Evolutionary conservation across 2,113 vertebrate genomes (phyloP), one percentile per base, ranked within the genome.

Genomic region (Ptyas mucosa): DNA sequence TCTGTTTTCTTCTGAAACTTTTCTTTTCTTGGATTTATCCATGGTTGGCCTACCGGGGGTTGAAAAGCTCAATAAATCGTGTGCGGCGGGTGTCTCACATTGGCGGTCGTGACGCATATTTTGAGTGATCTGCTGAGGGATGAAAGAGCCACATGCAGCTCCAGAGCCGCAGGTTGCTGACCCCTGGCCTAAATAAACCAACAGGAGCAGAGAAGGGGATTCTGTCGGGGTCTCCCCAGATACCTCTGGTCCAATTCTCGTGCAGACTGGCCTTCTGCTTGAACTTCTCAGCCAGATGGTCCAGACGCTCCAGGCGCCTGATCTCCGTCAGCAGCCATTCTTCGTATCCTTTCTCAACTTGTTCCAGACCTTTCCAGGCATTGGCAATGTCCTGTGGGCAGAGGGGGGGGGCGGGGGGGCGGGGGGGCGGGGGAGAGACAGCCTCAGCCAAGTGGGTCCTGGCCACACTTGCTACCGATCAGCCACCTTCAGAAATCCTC

Each of bases 291-390:
- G 99, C 98, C 97, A 99, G 97, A 94, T 99, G 99, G 89, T 99
- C 98, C 2, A 99, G 97, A 93, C 98, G 98, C 97, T 99, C 98
- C 96, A 99, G 97, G 55, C 98, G 98, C 75, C 98, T 97, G 96
- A 99, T 99, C 98, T 99, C 99, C 0, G 98, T 98, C 89, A 99
- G 98, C 94, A 99, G 98, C 99, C 98, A 99, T 95, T 99, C 99
- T 96, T 99, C 99, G 1, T 99, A 99, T 90, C 99, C 98, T 94
- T 98, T 99, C 96, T 99, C 99, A 93, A 98, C 98, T 93, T 98
- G 98, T 95, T 99, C 98, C 97, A 99, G 97, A 54, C 98, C 98
- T 93, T 98, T 98, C 99, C 99, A 99, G 1, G 98, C 98, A 0
- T 98, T 99, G 90, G 98, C 98, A 0, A 99, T 99, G 89, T 99